These are phyloP conservation scores for Aspidapion aeneum DNA, from an alignment of 2,888 invertebrate genomes.

Conservation along the genomic window DNA sequence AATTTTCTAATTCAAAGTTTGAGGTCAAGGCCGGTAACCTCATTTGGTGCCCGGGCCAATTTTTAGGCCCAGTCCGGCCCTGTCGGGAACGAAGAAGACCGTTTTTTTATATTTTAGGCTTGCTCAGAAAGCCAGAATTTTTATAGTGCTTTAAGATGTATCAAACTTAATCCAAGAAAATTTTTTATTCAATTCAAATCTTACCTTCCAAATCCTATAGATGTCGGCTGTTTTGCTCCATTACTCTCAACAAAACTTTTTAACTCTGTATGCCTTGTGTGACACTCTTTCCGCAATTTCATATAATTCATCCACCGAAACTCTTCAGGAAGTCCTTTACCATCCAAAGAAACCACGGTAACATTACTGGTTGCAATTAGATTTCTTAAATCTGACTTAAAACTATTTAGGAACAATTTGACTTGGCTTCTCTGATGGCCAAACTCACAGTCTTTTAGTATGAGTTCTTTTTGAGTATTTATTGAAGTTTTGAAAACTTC, in stretches of 20 bases:
- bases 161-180: no score
- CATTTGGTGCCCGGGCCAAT: no score
- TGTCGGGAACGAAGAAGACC: no score
- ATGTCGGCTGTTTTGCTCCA: no score
- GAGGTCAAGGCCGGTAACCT: no score
- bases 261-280: conserved; percentile 43
- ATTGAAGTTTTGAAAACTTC: neutral
- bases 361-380: conserved; percentile 49
- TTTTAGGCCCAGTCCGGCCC: no score
- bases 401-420: conserved; percentile 56
- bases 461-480: neutral
- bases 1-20: no score
- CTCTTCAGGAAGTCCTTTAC: conserved; percentile 51
- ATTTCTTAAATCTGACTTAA: conserved; percentile 54
- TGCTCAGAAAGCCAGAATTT: no score
- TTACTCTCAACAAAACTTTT: conserved; percentile 25
- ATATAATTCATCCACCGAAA: conserved; percentile 59
- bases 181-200: no score
- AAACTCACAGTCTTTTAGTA: conserved; percentile 65
- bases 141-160: no score
- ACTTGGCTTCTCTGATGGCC: conserved; percentile 54
- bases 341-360: conserved; percentile 54
- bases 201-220: no score
- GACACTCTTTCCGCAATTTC: conserved; percentile 56
- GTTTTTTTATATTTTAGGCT: no score